These are phyloP conservation scores for Armadillidium nasatum DNA, from an alignment of 1,140 invertebrate genomes.

Conservation along the genomic window DNA sequence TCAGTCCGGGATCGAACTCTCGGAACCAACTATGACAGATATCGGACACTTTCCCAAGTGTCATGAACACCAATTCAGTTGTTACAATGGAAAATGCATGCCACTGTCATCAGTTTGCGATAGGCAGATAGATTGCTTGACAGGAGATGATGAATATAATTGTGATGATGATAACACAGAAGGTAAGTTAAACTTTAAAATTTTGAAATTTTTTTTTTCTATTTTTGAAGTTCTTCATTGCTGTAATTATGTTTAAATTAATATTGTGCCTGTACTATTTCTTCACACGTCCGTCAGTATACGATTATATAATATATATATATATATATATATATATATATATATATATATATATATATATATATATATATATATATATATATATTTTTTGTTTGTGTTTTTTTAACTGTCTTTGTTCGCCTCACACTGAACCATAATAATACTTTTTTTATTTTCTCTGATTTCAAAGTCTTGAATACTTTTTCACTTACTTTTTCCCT, in stretches of 20 bases:
- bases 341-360: conserved; percentile 6
- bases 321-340: conserved; percentile 6
- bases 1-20: not conserved
- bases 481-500: too few species aligned
- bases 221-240: too few species aligned
- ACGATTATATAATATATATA: too few species aligned
- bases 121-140: conserved; percentile 28
- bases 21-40: not conserved
- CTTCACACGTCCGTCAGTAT: not conserved
- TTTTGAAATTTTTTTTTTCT: too few species aligned
- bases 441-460: too few species aligned
- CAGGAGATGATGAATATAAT: conserved; percentile 36
- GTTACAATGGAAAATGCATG: conserved; percentile 28
- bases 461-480: too few species aligned
- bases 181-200: conserved; percentile 4
- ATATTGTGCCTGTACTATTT: not conserved
- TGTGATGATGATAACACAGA: conserved; percentile 38
- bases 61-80: conserved; percentile 21
- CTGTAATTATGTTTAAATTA: too few species aligned
- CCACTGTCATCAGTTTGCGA: conserved; percentile 33
- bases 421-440: too few species aligned
- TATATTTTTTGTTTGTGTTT: too few species aligned
- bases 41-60: conserved; percentile 18
- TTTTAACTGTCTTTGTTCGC: too few species aligned
- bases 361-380: conserved; percentile 1